A percentile compares a stretch with the other conserved stretches of the same genome.
phyloP scores from a whole-genome alignment of 2,888 invertebrate species.

The Synergus itoensis region DNA sequence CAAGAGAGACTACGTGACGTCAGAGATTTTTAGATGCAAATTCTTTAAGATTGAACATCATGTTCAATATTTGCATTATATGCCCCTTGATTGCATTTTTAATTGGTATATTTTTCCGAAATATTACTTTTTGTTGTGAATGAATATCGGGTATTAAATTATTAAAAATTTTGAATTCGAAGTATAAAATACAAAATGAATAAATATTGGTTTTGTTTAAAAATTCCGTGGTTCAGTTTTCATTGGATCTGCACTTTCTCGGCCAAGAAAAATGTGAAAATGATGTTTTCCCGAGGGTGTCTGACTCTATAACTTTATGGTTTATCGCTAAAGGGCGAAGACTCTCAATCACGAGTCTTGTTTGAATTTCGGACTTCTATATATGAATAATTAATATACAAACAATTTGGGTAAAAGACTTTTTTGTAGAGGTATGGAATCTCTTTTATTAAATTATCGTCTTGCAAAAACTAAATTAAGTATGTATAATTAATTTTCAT shows the following conservation, averaged over 20 bases:
- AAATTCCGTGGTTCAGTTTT: not conserved
- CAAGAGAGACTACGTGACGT: not conserved
- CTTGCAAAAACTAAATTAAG: no score
- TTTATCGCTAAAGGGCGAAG: not conserved
- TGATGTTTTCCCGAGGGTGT: conserved; percentile 2
- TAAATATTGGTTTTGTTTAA: not conserved
- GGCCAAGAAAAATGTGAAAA: conserved; percentile 3
- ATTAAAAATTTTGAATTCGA: not conserved
- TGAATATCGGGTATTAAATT: not conserved
- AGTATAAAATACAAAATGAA: not conserved
- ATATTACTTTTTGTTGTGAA: no score
- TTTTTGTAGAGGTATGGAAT: not conserved
- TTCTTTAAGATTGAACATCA: not conserved
- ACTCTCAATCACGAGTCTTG: not conserved
- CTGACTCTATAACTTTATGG: not conserved
- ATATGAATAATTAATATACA: not conserved
- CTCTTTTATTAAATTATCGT: no score
- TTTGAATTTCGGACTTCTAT: not conserved
- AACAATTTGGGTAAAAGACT: not conserved
- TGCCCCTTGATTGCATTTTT: not conserved
- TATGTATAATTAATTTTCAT: no score
- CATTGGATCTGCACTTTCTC: not conserved
- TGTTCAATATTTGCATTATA: not conserved
- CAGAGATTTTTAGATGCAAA: not conserved
- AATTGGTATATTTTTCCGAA: not conserved